phyloP scores from a whole-genome alignment of 2,888 invertebrate species.

The Sisyra terminalis region DNA sequence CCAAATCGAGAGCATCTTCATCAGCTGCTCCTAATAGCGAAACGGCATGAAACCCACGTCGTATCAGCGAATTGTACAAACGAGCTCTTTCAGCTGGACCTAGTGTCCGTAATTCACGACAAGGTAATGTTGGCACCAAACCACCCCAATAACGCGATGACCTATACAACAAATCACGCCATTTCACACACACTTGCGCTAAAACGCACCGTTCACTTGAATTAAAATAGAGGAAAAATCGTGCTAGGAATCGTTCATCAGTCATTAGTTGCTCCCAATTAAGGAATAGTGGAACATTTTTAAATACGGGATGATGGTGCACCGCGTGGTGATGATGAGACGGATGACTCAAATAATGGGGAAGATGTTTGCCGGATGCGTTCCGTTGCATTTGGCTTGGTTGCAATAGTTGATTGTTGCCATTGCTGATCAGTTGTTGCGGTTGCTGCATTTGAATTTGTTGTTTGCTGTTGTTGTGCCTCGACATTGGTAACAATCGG shows the following conservation, averaged over 20 bases:
- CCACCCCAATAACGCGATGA: slow-evolving; percentile 80
- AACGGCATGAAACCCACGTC: slow-evolving; percentile 73
- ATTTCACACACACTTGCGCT: slow-evolving; percentile 48
- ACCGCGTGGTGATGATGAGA: slow-evolving; percentile 23
- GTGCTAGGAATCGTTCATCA: slow-evolving; percentile 71
- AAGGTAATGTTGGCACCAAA: slow-evolving; percentile 69
- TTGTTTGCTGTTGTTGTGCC: slow-evolving; percentile 11
- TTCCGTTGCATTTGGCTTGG: slow-evolving; percentile 7
- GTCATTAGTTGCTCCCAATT: slow-evolving; percentile 60
- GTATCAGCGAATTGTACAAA: slow-evolving; percentile 64
- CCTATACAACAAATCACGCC: slow-evolving; percentile 80
- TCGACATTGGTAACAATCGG: slow-evolving; percentile 21
- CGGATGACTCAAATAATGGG: slow-evolving; percentile 8
- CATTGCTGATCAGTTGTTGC: slow-evolving; percentile 8
- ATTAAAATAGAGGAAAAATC: slow-evolving; percentile 71
- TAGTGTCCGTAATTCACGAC: slow-evolving; percentile 58
- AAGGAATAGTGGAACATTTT: slow-evolving; percentile 32
- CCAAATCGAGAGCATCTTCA: slow-evolving; percentile 76
- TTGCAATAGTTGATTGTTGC: slow-evolving; percentile 18
- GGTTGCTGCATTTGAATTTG: slow-evolving; percentile 13
- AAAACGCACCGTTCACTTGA: slow-evolving; percentile 61
- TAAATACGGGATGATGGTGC: slow-evolving; percentile 26
- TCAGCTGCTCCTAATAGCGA: slow-evolving; percentile 75
- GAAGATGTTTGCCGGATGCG: slow-evolving; percentile 7
- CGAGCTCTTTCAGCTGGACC: slow-evolving; percentile 37